Evolutionary conservation across 2,888 invertebrate genomes (phyloP), one percentile per base, ranked within the genome.

Genomic region (Rhingia rostrata): DNA sequence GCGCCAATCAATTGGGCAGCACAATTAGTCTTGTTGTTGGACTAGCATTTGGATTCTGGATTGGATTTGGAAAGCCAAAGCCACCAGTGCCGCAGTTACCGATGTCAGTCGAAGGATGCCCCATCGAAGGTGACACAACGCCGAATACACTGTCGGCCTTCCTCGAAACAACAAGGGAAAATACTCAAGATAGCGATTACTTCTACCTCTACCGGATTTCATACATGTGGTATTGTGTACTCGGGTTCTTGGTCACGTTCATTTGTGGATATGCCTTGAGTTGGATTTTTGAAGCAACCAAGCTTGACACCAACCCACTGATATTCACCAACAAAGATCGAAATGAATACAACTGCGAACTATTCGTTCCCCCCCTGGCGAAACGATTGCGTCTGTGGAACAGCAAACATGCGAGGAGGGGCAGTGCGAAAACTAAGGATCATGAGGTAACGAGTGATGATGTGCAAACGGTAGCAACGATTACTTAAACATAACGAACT

Each of bases 1-100:
- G 92, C 66, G 94, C 95, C 4, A 96, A 95, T 89, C 94, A 97
- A 91, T 93, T 92, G 90, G 97, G 97, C 35, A 95, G 94, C 0
- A 92, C 95, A 7, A 88, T 92, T 9, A 97, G 95, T 0, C 91
- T 96, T 2, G 58, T 94, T 0, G 88, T 92, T 4, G 95, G 96
- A 0, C 92, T 97, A 79, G 91, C 92, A 0, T 89, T 96, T 66
- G 94, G 95, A 1, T 92, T 97, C 53, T 97, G 96, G 96, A 95
- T 97, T 86, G 97, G 96, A 63, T 96, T 98, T 89, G 97, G 97
- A 0, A 94, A 94, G 4, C 95, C 97, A 0, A 95, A 95, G 87
- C 95, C 96, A 0, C 90, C 92, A 0, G 89, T 93, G 0, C 90
- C 91, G 5, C 92, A 91, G 58, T 89, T 96, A 49, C 93, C 94